phyloP scores from a whole-genome alignment of 2,888 invertebrate species.

The Amitus sp. region DNA sequence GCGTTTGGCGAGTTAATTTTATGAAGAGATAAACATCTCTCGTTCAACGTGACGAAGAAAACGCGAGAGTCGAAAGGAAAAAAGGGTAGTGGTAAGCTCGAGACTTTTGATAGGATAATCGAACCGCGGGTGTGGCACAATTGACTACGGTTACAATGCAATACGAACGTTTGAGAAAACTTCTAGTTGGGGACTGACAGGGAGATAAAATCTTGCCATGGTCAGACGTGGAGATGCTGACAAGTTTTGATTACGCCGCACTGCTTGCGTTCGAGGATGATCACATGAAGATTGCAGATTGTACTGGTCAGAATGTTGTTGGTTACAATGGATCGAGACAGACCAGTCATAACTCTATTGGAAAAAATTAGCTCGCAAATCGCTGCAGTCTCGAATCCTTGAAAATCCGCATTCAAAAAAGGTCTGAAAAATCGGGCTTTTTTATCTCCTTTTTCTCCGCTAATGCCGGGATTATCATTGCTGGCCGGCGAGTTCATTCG shows the following conservation, averaged over 20 bases:
- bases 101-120: slow-evolving; percentile 23
- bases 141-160: slow-evolving; percentile 13
- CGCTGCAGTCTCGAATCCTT: background rate
- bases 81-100: slow-evolving; percentile 10
- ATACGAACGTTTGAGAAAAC: slow-evolving; percentile 12
- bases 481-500: slow-evolving; percentile 48
- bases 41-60: slow-evolving; percentile 8
- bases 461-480: slow-evolving; percentile 42
- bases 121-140: slow-evolving; percentile 16
- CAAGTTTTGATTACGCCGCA: slow-evolving; percentile 32
- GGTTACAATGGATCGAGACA: slow-evolving; percentile 12
- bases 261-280: slow-evolving; percentile 21
- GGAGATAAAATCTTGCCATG: slow-evolving; percentile 24
- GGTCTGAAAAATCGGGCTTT: background rate
- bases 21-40: slow-evolving; percentile 17
- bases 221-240: slow-evolving; percentile 28
- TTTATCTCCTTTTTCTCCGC: background rate
- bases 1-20: slow-evolving; percentile 10
- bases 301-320: slow-evolving; percentile 12
- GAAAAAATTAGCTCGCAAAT: slow-evolving; percentile 3
- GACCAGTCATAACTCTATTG: slow-evolving; percentile 15
- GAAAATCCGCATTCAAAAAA: background rate
- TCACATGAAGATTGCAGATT: slow-evolving; percentile 27
- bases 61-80: slow-evolving; percentile 5
- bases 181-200: slow-evolving; percentile 26